Percentiles rank a stretch among this genome's conserved stretches.
phyloP scores from a whole-genome alignment of 2,797 vertebrate species.

The Manis crassicaudata region DNA sequence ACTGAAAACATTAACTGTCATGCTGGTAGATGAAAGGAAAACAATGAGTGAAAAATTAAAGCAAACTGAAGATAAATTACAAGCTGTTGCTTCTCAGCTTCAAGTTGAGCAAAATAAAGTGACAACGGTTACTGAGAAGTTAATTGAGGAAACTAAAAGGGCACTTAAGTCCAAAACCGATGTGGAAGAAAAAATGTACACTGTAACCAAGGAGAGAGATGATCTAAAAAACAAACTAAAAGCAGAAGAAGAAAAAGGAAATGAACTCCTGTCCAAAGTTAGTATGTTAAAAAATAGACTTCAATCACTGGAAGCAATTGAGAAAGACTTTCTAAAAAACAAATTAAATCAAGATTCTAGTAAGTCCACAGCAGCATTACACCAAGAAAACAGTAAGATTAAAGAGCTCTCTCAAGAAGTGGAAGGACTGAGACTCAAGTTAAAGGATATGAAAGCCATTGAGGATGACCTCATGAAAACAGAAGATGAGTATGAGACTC shows the following conservation, averaged over 20 bases:
- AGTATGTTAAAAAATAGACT: constrained; percentile 94
- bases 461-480: constrained; percentile 95
- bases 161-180: constrained; percentile 94
- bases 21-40: constrained; percentile 97
- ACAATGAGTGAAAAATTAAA: constrained; percentile 95
- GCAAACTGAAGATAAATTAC: constrained; percentile 95
- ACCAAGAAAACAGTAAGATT: constrained; percentile 97
- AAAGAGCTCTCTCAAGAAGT: constrained; percentile 97
- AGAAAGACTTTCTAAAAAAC: constrained; percentile 93
- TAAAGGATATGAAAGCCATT: constrained; percentile 95
- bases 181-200: constrained; percentile 94
- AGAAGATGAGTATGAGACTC: constrained; percentile 93
- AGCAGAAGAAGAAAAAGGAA: constrained; percentile 93
- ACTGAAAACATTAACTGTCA: constrained; percentile 96
- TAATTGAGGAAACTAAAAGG: constrained; percentile 97
- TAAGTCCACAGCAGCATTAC: constrained; percentile 89
- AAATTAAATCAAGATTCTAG: constrained; percentile 92
- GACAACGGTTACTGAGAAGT: constrained; percentile 94
- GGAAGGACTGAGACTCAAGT: constrained; percentile 92
- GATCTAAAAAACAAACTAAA: constrained; percentile 93
- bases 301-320: constrained; percentile 93
- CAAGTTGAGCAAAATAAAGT: constrained; percentile 96
- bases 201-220: constrained; percentile 93
- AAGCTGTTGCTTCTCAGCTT: constrained; percentile 92
- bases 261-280: constrained; percentile 93